Percentiles rank a stretch among this genome's conserved stretches.
These are phyloP conservation scores for Exaiptasia diaphana DNA, from an alignment of 64 coral and sea anemone genomes.

Conservation along the genomic window DNA sequence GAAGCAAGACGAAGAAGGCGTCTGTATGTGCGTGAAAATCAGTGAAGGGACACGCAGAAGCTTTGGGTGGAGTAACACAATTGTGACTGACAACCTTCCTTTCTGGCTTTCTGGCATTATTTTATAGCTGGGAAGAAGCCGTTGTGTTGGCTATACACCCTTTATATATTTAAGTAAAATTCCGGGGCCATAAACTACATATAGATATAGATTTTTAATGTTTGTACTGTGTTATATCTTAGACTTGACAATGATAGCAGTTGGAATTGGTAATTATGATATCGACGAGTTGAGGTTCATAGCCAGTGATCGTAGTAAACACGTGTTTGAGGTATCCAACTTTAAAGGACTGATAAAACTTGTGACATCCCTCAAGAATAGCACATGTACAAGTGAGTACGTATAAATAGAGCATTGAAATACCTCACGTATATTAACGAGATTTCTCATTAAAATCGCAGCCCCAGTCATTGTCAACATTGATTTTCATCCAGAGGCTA, in stretches of 20 bases:
- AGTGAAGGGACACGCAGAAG: no score
- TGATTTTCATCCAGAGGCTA: constrained; percentile 13
- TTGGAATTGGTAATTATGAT: constrained; percentile 16
- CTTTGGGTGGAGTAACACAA: no score
- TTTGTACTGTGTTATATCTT: neutral
- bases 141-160: no score
- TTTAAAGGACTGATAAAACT: constrained; percentile 35
- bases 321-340: constrained; percentile 31
- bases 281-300: constrained; percentile 34
- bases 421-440: neutral
- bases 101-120: no score
- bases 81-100: no score
- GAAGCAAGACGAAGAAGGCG: no score
- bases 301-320: neutral
- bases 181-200: no score
- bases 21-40: no score
- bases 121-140: no score
- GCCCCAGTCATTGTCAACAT: constrained; percentile 40
- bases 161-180: no score
- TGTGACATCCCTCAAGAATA: constrained; percentile 27
- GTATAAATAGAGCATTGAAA: neutral
- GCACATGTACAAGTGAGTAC: constrained; percentile 11
- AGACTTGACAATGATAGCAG: constrained; percentile 46
- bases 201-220: no score
- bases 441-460: neutral